A percentile compares a stretch with the other conserved stretches of the same genome.
Conservation (phyloP, 2,113 vertebrate species). For the Seriola rivoliana region DNA sequence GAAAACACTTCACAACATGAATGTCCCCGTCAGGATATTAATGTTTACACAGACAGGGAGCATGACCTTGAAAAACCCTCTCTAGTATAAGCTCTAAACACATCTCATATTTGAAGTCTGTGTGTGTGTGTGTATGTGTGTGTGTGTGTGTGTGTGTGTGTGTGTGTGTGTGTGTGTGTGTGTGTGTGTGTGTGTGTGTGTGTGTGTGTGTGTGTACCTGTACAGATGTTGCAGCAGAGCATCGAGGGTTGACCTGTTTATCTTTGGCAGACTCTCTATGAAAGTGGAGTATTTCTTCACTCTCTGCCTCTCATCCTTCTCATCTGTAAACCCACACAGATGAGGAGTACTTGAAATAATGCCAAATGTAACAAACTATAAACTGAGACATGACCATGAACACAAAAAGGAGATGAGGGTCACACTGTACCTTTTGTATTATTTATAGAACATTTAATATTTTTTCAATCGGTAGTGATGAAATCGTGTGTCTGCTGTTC, state of each 20-base stretch:
- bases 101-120: background rate
- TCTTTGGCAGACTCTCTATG: constrained; percentile 90
- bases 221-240: constrained; percentile 95
- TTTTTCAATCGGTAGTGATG: no score
- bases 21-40: background rate
- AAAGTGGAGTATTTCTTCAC: constrained; percentile 91
- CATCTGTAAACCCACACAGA: constrained; percentile 83
- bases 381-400: background rate
- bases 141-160: constrained; percentile 7
- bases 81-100: background rate
- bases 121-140: constrained; percentile 4
- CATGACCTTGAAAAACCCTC: constrained; percentile 7
- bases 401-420: background rate
- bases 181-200: constrained; percentile 10
- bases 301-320: constrained; percentile 87
- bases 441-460: background rate
- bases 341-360: background rate
- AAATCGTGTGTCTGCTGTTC: background rate
- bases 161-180: constrained; percentile 5
- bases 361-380: background rate
- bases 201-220: constrained; percentile 83
- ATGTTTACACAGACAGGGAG: background rate
- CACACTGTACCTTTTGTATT: background rate
- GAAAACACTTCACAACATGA: background rate
- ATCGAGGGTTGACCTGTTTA: constrained; percentile 91